Evolutionary conservation across 2,113 vertebrate species (phyloP), one percentile per base, ranked within the genome.

Genomic region (Ramphastos sulfuratus): DNA sequence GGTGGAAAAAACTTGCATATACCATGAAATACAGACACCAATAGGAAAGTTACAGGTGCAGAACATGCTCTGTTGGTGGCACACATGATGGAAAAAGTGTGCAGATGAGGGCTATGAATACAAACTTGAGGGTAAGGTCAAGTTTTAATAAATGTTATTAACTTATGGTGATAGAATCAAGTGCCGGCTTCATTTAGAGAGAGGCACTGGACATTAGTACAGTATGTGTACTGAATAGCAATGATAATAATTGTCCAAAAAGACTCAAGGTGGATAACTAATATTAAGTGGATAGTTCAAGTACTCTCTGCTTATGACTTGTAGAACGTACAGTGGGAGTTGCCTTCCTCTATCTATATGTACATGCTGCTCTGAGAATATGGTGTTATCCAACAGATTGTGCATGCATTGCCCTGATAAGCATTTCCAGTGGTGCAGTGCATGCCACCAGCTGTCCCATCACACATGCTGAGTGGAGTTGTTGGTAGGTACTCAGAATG

Each of bases 371-470:
- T 90, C 12, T 42, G 59, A 52, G 35, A 70, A 63, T 33, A 13
- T 28, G 60, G 6, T 72, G 9, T 75, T 82, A 56, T 8, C 63
- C 33, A 63, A 1, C 21, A 0, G 3, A 24, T 15, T 2, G 0
- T 15, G 17, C 37, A 10, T 50, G 17, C 31, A 5, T 75, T 69
- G 31, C 11, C 21, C 55, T 69, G 28, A 24, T 6, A 35, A 35
- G 30, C 14, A 8, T 35, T 84, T 82, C 74, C 30, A 75, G 52
- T 30, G 46, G 24, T 69, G 63, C 64, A 44, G 14, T 16, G 21
- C 66, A 30, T 63, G 37, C 50, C 37, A 58, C 55, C 60, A 91
- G 61, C 35, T 23, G 5, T 72, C 48, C 48, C 9, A 4, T 52
- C 58, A 33, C 21, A 20, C 31, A 15, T 21, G 10, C 33, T 91